Evolutionary conservation across 2,888 invertebrate species (phyloP), one percentile per base, ranked within the genome.

Genomic region (Mesochorus sp.): DNA sequence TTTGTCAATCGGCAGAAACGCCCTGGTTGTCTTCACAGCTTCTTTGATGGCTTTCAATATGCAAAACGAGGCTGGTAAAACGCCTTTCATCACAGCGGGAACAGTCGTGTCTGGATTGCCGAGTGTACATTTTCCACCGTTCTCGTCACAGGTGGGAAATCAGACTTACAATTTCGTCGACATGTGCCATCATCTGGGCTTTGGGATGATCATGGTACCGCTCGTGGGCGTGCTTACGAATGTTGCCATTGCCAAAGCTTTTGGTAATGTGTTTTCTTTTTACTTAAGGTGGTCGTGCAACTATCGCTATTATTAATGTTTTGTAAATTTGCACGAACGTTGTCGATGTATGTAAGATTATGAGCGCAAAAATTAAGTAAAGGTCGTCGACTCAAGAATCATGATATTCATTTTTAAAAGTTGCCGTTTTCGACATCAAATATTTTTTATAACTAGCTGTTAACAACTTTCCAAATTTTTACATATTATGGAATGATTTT

Each of bases 241-340:
- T 88, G 96, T 98, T 74, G 98, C 98, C 28, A 98, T 99, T 83
- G 98, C 97, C 10, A 98, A 98, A 92, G 95, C 97, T 4, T 98
- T 98, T 91, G 94, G 98, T 98, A 92, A 94, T 71, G 42, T 44
- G 39, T 44, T 59, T 61, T 17, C 4, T 26, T 28, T 34, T 61
- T 44, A 28, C 37, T 44, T 14, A 4, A n/a, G n/a, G n/a, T n/a
- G n/a, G n/a, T n/a, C n/a, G 68, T 84, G 21, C 42, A 83, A 14
- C 10, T 1, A 12, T 12, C 17, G 12, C 14, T 42, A n/a, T n/a
- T n/a, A n/a, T n/a, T n/a, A n/a, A n/a, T n/a, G n/a, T n/a, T n/a
- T n/a, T n/a, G n/a, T n/a, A n/a, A n/a, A n/a, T n/a, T n/a, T n/a
- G n/a, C n/a, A n/a, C n/a, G n/a, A n/a, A n/a, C n/a, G n/a, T n/a